Conservation (phyloP, 2,113 vertebrate species). For the Cromileptes altivelis region DNA sequence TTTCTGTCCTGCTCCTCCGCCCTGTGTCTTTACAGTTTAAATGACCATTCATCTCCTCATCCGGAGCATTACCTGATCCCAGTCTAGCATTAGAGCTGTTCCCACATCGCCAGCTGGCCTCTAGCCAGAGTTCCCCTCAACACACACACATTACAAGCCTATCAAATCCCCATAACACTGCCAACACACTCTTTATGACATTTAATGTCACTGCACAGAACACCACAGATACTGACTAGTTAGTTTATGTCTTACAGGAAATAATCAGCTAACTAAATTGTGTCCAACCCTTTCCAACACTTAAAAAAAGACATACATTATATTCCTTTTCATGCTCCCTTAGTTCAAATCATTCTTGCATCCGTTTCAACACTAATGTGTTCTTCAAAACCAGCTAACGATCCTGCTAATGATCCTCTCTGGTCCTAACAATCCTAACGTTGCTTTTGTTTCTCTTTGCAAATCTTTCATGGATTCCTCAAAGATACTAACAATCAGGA, state of each 20-base stretch:
- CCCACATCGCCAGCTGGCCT: slow-evolving; percentile 35
- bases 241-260: slow-evolving; percentile 2
- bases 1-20: neutral
- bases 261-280: slow-evolving; percentile 11
- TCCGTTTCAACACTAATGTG: neutral
- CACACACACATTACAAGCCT: neutral
- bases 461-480: slow-evolving; percentile 25
- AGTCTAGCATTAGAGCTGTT: slow-evolving; percentile 16
- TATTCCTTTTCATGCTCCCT: neutral
- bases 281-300: neutral
- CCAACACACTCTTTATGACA: slow-evolving; percentile 14
- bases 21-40: slow-evolving; percentile 34
- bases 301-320: neutral
- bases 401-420: neutral
- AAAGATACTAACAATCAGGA: slow-evolving; percentile 15
- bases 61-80: slow-evolving; percentile 19
- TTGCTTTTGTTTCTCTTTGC: slow-evolving; percentile 21
- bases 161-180: slow-evolving; percentile 20
- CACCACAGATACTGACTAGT: neutral
- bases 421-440: neutral
- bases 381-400: slow-evolving; percentile 10
- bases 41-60: slow-evolving; percentile 23
- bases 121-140: slow-evolving; percentile 28
- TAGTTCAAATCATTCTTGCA: neutral
- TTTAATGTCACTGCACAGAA: slow-evolving; percentile 17